Base-by-base conservation (phyloP, 2,888 invertebrate species). In the Drosophila picticornis region DNA sequence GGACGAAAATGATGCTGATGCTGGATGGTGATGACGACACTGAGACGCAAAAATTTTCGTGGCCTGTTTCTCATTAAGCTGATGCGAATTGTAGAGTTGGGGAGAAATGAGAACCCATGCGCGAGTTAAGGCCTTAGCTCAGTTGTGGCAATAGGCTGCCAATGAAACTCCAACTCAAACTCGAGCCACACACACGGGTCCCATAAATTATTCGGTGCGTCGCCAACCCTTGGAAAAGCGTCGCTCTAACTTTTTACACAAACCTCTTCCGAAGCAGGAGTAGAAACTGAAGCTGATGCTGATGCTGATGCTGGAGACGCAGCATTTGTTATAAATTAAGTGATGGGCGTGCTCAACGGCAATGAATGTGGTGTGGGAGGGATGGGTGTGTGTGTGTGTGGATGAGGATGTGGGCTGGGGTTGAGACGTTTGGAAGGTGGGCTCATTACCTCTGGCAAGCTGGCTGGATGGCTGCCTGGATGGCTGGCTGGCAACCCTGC, bases 241-340 rank as follows among this genome's bases (percentile, higher is more conserved):
- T 75, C 65, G 72, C 50, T 50, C 57, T 80, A 83, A 69, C 77
- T 83, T 84, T 88, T 73, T 31, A 66, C 67, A 79, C 55, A 50
- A 59, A 57, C 16, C 46, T 46, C 25, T 4, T 46, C 46, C 25
- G 2, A 25, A 25, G 22, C 25, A 25, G 25, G 25, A 36, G 40
- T 27, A 19, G 16, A n/a, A 25, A 36, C 38, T 25, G 40, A 46
- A 40, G 53, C 29, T 40, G 56, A 55, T 25, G 50, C 25, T 58
- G 64, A 19, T 9, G 38, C 50, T 27, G n/a, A 40, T 25, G 38
- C 61, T 60, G 58, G 59, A 75, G 71, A 59, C 63, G 74, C 68
- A 68, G 80, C 85, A 87, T 88, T 88, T 88, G 83, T 85, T 90
- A 81, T 85, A 90, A 87, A 87, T 90, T 87, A 88, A 85, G 83